phyloP scores from a whole-genome alignment of 2,888 invertebrate species.

The Atrina japonica region DNA sequence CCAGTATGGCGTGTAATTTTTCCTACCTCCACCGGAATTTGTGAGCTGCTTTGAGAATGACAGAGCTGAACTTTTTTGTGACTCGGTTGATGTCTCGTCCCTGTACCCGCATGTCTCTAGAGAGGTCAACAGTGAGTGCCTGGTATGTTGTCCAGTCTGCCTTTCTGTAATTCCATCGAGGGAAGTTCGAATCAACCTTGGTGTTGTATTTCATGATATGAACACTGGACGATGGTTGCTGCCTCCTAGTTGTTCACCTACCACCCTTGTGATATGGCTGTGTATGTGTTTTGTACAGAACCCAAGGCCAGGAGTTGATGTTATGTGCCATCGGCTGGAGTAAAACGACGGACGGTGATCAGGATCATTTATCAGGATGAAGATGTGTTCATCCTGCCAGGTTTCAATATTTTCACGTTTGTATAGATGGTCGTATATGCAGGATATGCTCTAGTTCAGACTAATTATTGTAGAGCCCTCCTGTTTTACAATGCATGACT shows the following conservation, averaged over 20 bases:
- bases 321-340: too few relatives aligned
- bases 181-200: not conserved
- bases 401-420: too few relatives aligned
- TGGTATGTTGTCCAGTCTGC: constrained; percentile 7
- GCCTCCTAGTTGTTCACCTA: constrained; percentile 19
- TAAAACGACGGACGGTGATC: too few relatives aligned
- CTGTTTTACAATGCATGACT: too few relatives aligned
- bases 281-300: too few relatives aligned
- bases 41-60: not conserved
- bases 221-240: constrained; percentile 22
- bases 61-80: constrained; percentile 1
- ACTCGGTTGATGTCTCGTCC: constrained; percentile 12
- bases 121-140: constrained; percentile 2
- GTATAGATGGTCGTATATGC: too few relatives aligned
- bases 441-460: too few relatives aligned
- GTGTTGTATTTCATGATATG: not conserved
- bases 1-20: constrained; percentile 25
- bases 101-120: constrained; percentile 1
- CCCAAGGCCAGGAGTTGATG: too few relatives aligned
- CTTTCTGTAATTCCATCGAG: constrained; percentile 26
- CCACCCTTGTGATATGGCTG: constrained; percentile 21
- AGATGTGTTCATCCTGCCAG: too few relatives aligned
- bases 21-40: constrained; percentile 15
- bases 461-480: too few relatives aligned
- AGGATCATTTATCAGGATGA: too few relatives aligned